Evolutionary conservation across 1,140 invertebrate genomes (phyloP).

Genomic region (Lepidotrigona ventralis): DNA sequence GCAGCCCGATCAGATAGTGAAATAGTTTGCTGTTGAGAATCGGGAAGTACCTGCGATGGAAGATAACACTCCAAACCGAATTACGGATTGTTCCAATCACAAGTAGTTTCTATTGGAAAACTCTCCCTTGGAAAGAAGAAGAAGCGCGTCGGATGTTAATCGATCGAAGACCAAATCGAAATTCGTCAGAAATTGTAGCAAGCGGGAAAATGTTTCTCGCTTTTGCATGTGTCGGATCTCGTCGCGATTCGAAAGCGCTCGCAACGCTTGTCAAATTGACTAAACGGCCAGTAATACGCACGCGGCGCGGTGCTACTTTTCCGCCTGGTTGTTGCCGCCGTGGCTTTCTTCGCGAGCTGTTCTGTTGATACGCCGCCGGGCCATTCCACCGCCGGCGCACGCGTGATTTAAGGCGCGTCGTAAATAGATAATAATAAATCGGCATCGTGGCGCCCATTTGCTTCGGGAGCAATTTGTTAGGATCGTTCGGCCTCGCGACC

Average conservation of each 20-base stretch:
- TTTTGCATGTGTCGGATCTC: background rate
- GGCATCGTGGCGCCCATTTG: constrained; percentile 65
- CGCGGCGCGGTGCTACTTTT: constrained; percentile 35
- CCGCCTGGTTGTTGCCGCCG: constrained; percentile 47
- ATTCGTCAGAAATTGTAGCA: background rate
- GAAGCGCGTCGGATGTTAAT: background rate
- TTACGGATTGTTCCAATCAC: too few relatives aligned
- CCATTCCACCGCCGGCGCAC: constrained; percentile 35
- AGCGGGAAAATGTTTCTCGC: background rate
- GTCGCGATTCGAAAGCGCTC: constrained; percentile 41
- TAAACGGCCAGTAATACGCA: constrained; percentile 61
- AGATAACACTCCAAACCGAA: too few relatives aligned
- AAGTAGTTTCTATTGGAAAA: background rate
- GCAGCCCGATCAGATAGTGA: background rate
- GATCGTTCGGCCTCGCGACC: constrained; percentile 65
- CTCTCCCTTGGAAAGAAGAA: background rate
- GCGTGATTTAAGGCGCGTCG: constrained; percentile 66
- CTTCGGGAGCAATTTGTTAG: constrained; percentile 70
- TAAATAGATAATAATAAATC: constrained; percentile 72
- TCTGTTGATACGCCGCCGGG: constrained; percentile 19
- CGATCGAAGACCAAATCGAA: background rate
- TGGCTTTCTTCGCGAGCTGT: constrained; percentile 53
- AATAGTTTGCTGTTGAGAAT: background rate
- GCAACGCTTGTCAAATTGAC: constrained; percentile 50
- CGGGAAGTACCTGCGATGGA: too few relatives aligned